These are phyloP conservation scores for Paramormyrops hopkinsi DNA, from an alignment of 2,797 vertebrate species.

Conservation along the genomic window DNA sequence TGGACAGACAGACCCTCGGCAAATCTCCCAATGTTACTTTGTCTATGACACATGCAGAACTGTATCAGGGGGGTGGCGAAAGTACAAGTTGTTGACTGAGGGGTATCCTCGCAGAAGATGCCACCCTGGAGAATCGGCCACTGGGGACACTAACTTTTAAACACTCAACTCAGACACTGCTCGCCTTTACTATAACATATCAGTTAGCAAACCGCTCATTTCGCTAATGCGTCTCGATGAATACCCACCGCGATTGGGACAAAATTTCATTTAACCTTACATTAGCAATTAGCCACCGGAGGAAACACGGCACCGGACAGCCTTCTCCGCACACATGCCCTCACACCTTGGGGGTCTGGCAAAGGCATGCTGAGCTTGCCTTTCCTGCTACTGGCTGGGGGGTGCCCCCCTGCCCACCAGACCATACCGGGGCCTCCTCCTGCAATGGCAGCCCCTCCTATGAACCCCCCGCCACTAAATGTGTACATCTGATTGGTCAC, in stretches of 20 bases:
- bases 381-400: slow-evolving; percentile 1
- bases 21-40: background rate
- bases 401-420: background rate
- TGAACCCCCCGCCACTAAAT: background rate
- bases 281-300: slow-evolving; percentile 57
- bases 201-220: slow-evolving; percentile 41
- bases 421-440: background rate
- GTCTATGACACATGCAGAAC: background rate
- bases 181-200: slow-evolving; percentile 45
- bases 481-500: slow-evolving; percentile 44
- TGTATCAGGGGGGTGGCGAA: background rate
- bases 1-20: background rate
- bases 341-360: slow-evolving; percentile 21
- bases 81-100: background rate
- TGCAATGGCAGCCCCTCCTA: background rate
- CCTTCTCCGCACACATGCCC: background rate
- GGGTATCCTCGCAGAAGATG: background rate
- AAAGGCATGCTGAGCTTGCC: background rate
- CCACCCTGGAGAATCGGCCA: background rate
- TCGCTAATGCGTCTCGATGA: slow-evolving; percentile 10
- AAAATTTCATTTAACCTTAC: slow-evolving; percentile 54
- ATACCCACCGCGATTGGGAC: slow-evolving; percentile 12
- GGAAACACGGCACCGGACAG: slow-evolving; percentile 46
- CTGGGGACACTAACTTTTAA: background rate
- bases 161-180: slow-evolving; percentile 38